Conservation (phyloP, 2,888 invertebrate species). For the Cantharis nigra region DNA sequence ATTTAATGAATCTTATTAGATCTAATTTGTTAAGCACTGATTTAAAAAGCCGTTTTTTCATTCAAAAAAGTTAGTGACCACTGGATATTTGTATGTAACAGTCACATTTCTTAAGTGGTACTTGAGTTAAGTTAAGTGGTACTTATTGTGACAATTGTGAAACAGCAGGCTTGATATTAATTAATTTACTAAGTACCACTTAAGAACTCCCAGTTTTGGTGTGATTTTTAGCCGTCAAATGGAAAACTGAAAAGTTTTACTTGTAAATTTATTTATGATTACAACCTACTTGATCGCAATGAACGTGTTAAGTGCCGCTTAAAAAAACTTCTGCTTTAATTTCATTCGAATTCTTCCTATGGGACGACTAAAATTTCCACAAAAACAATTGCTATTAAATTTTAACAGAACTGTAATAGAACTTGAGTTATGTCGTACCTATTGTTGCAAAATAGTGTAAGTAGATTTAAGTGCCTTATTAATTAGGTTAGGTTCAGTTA, state of each 20-base stretch:
- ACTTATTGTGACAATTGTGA: background rate
- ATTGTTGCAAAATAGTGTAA: background rate
- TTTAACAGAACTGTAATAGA: background rate
- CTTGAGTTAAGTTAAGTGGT: background rate
- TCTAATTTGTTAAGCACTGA: background rate
- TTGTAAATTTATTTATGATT: background rate
- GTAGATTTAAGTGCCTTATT: background rate
- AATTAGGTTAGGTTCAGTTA: too few relatives aligned
- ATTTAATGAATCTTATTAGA: background rate
- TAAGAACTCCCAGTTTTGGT: background rate
- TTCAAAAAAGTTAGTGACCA: background rate
- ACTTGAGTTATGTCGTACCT: background rate
- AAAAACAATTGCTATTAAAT: background rate
- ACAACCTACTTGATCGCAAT: background rate
- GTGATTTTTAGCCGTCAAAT: background rate
- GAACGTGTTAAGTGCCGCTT: background rate
- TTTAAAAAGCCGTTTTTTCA: background rate
- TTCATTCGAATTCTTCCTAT: background rate
- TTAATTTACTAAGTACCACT: background rate
- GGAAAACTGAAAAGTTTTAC: background rate
- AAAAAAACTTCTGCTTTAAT: background rate
- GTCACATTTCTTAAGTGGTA: background rate
- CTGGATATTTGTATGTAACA: background rate
- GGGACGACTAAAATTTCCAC: background rate
- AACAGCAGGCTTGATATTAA: background rate